Evolutionary conservation across 2,797 vertebrate genomes (phyloP), one percentile per base, ranked within the genome.

Genomic region (Acrossocheilus wenchowensis): DNA sequence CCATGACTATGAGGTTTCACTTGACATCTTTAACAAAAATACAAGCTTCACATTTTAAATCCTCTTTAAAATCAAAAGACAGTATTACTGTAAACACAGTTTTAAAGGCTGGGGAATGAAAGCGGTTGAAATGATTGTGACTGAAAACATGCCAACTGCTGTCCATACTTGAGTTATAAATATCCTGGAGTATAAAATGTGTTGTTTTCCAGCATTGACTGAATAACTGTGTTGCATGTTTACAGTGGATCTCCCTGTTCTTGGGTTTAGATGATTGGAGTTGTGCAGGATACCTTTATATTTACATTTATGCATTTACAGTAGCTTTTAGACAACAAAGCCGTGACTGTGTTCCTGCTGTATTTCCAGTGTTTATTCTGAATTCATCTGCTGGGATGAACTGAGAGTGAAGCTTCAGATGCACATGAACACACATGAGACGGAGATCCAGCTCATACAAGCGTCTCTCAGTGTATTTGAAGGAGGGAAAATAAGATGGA

Each of bases 381-480:
- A 30, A 39, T 6, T 6, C 39, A 39, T 26, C 57, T 62, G 21
- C 60, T 50, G n/a, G n/a, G 14, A 50, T 15, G 45, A 34, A 75
- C 23, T 9, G 21, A 54, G 2, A 54, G 52, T 52, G 50, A 52
- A 11, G 15, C 54, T 26, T 60, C 77, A 82, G 60, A 82, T 50
- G 26, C 43, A 43, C 78, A 45, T 64, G 12, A 45, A 68, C 71
- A 48, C 45, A 52, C 41, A 10, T 34, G n/a, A 84, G 30, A 48
- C 30, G 6, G 41, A 57, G 64, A 54, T 86, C 83, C 48, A 64
- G 62, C 83, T 88, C 83, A 86, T 86, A 79, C 73, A 23, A 78
- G 71, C 81, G 36, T 84, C 45, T 80, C 68, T 87, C 77, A 48
- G 36, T 36, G 36, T 36, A 36, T 36, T 4, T 36, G 36, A 36